phyloP scores from a whole-genome alignment of 2,888 invertebrate species.

The Spatulosminthurus flaviceps region DNA sequence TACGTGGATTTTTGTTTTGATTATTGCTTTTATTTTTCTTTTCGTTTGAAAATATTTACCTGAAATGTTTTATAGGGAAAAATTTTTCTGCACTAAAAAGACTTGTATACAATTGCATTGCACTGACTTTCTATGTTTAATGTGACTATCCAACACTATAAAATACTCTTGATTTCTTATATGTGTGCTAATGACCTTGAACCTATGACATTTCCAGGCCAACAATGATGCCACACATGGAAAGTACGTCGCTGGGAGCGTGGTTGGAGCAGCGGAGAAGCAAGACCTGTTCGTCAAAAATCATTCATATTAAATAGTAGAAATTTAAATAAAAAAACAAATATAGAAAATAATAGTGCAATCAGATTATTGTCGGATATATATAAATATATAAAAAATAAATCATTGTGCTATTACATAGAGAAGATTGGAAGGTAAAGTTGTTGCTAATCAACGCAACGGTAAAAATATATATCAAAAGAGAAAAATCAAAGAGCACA shows the following conservation, averaged over 20 bases:
- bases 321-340: background rate
- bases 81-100: no score
- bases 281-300: slow-evolving; percentile 92
- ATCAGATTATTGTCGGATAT: slow-evolving; percentile 6
- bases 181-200: slow-evolving; percentile 33
- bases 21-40: background rate
- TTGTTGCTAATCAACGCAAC: no score
- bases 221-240: slow-evolving; percentile 92
- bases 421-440: no score
- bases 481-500: no score
- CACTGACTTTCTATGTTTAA: no score
- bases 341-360: slow-evolving; percentile 7
- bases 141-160: no score
- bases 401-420: no score
- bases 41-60: background rate
- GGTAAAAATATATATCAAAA: no score
- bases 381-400: background rate
- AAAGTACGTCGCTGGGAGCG: slow-evolving; percentile 88
- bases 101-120: no score
- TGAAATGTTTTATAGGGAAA: no score
- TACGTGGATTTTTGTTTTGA: slow-evolving; percentile 40
- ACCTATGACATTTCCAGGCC: slow-evolving; percentile 71
- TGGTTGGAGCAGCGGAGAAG: slow-evolving; percentile 84
- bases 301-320: slow-evolving; percentile 84
- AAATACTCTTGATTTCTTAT: no score